A percentile compares a stretch with the other conserved stretches of the same genome.
Evolutionary conservation across 2,888 invertebrate species (phyloP).

Genomic region (Serrognathus titanus): DNA sequence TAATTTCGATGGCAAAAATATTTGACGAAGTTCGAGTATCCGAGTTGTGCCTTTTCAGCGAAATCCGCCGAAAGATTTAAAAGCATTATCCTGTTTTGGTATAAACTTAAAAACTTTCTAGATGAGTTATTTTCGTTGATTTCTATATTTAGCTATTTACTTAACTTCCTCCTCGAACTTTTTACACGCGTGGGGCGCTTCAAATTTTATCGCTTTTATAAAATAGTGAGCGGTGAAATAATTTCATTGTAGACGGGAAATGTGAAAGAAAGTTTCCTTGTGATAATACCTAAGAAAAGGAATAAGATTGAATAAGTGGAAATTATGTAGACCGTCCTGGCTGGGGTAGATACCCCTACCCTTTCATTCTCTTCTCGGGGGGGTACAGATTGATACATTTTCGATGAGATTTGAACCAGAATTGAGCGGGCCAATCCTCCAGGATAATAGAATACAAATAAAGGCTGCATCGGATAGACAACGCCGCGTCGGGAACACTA

Average conservation of each 20-base stretch:
- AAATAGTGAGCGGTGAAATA: no score
- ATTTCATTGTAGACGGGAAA: no score
- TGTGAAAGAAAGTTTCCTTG: no score
- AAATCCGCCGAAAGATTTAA: neutral
- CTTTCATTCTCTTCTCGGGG: no score
- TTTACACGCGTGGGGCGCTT: no score
- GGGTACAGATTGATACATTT: conserved; percentile 9
- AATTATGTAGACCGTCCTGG: no score
- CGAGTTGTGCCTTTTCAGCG: neutral
- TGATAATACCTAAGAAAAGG: no score
- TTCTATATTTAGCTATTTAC: no score
- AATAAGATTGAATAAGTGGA: no score
- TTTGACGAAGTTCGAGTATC: neutral
- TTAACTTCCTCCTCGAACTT: no score
- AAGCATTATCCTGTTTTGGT: neutral
- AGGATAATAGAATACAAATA: conserved; percentile 16
- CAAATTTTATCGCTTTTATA: no score
- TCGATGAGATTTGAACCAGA: conserved; percentile 8
- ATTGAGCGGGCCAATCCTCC: neutral
- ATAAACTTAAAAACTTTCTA: neutral
- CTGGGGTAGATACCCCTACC: no score
- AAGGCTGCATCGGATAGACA: conserved; percentile 13
- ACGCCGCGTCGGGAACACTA: conserved; percentile 15
- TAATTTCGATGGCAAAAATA: neutral
- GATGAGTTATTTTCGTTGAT: neutral